Conservation (phyloP, 2,113 vertebrate species). For the Ceuthmochares aereus region DNA sequence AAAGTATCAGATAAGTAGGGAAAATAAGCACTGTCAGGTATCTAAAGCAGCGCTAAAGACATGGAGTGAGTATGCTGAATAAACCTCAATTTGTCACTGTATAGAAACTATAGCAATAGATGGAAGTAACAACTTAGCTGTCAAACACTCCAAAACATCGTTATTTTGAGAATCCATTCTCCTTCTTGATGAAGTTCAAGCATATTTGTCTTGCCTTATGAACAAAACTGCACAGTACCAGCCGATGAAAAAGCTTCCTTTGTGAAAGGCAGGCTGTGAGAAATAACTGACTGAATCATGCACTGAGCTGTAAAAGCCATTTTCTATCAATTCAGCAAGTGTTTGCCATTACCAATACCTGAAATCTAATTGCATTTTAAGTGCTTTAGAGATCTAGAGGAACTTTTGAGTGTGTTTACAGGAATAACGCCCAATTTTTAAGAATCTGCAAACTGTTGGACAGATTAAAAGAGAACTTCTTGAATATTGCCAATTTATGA, state of each 20-base stretch:
- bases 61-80: neutral
- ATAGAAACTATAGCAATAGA: neutral
- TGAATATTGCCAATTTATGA: neutral
- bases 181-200: neutral
- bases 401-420: neutral
- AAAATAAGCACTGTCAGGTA: neutral
- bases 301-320: neutral
- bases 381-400: neutral
- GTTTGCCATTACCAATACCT: neutral
- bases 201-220: neutral
- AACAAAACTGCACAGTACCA: neutral
- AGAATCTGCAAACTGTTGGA: neutral
- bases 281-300: neutral
- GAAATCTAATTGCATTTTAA: conserved; percentile 25
- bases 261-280: neutral
- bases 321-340: neutral
- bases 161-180: neutral
- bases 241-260: neutral
- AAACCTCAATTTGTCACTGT: neutral
- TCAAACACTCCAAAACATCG: neutral
- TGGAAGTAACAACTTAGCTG: neutral
- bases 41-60: neutral
- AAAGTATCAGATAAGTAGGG: neutral
- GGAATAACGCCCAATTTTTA: neutral
- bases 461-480: neutral